A percentile compares a stretch with the other conserved stretches of the same genome.
phyloP scores from a whole-genome alignment of 2,113 vertebrate genomes.

The Alligator sinensis region DNA sequence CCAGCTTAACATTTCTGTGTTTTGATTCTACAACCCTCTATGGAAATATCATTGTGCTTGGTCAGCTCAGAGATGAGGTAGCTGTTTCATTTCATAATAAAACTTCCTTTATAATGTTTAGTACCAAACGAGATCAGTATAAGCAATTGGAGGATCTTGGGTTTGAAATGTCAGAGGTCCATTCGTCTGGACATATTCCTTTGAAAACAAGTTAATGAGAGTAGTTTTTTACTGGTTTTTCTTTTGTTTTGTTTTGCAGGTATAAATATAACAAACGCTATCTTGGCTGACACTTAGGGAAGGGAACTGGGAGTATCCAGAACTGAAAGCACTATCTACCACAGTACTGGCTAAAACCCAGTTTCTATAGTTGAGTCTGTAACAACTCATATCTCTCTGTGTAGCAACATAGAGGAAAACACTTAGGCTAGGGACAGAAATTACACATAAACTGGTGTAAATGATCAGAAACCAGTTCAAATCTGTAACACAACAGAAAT shows the following conservation, averaged over 20 bases:
- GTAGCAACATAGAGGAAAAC: not conserved
- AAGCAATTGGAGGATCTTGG: not conserved
- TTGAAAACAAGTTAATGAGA: not conserved
- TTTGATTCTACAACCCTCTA: not conserved
- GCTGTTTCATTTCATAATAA: not conserved
- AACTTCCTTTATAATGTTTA: not conserved
- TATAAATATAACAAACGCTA: not conserved
- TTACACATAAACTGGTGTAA: no score
- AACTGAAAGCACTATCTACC: not conserved
- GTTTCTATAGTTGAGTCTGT: not conserved
- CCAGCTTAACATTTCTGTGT: not conserved
- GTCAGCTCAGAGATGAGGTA: not conserved
- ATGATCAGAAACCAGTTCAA: no score
- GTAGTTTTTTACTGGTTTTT: not conserved
- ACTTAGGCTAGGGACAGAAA: no score
- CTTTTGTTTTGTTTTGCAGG: not conserved
- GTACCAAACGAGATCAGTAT: not conserved
- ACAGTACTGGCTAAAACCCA: rapidly evolving
- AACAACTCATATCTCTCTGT: not conserved
- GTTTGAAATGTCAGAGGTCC: not conserved
- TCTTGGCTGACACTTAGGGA: not conserved
- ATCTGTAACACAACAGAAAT: no score
- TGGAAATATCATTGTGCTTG: not conserved
- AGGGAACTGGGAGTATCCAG: not conserved
- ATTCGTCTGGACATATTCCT: not conserved